Evolutionary conservation across 2,888 invertebrate genomes (phyloP), one percentile per base, ranked within the genome.

Genomic region (Rhogogaster chlorosoma): DNA sequence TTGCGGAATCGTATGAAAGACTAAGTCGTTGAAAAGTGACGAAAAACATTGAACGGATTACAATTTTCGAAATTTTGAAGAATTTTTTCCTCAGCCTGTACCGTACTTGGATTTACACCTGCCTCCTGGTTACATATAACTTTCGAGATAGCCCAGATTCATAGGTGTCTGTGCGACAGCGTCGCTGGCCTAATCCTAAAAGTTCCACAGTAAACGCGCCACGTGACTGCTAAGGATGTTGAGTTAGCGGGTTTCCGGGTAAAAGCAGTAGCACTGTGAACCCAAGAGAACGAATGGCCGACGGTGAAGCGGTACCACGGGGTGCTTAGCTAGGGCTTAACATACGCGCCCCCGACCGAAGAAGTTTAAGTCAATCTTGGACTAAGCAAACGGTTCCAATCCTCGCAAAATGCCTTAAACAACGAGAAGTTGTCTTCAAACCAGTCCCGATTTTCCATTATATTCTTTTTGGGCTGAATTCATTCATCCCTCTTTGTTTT

Each of bases 281-380:
- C 29, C 80, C 38, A n/a, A 57, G 36, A 36, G 80, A 80, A 38
- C 61, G 61, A 38, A 61, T 38, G 61, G 61, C 61, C 57, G 80
- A 7, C 26, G 80, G 77, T 49, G 77, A 29, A 77, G 42, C 64
- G 45, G 78, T 64, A 45, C 77, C 78, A 38, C 32, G 61, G 49
- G 67, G 75, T 67, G 84, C 84, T 88, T 89, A 88, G 86, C 86
- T 84, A 86, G 82, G 88, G 90, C 88, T 90, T 89, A 89, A 87
- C 89, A 86, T 90, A 86, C 88, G 86, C 80, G 53, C 38, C 70
- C 67, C 26, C 42, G 49, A 70, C 67, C 45, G 45, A 64, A 73
- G 61, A 86, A 91, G 89, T 91, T 89, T 88, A 89, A 91, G 91
- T 90, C 90, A 91, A 91, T 91, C 91, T 91, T 90, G 89, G 89